Conservation (phyloP, 2,797 vertebrate genomes). For the Platyrinchus mystaceus region DNA sequence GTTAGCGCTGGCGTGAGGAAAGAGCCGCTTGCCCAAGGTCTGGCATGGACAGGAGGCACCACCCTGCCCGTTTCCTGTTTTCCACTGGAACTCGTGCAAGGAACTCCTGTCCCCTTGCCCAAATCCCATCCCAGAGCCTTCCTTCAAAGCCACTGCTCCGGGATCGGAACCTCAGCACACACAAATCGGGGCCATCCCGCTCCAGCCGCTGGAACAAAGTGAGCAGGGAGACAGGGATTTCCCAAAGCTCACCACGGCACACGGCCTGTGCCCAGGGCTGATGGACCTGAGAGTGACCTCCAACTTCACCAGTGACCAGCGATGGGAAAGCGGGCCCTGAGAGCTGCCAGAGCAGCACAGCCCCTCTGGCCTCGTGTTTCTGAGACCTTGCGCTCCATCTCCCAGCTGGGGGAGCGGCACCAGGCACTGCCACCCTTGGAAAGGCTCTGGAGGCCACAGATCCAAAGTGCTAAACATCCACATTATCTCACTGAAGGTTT, state of each 20-base stretch:
- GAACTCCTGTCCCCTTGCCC: not conserved
- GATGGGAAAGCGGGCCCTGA: not conserved
- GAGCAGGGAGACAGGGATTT: not conserved
- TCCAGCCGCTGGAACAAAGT: not conserved
- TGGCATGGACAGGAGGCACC: constrained; percentile 19
- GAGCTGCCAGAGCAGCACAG: not conserved
- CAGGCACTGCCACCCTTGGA: not conserved
- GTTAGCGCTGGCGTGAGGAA: not conserved
- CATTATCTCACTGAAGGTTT: not conserved
- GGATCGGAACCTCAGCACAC: not conserved
- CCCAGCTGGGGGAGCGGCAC: not conserved
- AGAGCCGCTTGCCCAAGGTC: not conserved
- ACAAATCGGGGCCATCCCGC: rapidly evolving
- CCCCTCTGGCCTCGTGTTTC: not conserved
- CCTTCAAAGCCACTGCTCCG: not conserved
- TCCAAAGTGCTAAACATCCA: not conserved
- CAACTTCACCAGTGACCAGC: too few relatives aligned
- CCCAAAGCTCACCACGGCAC: not conserved
- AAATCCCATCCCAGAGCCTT: not conserved
- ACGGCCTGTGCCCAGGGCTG: not conserved
- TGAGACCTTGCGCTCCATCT: not conserved
- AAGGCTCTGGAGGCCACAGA: not conserved
- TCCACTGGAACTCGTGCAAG: not conserved
- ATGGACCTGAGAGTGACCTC: not conserved
- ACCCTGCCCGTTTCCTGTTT: constrained; percentile 52